These are phyloP conservation scores for Riparia riparia DNA, from an alignment of 2,113 vertebrate genomes.

Conservation along the genomic window DNA sequence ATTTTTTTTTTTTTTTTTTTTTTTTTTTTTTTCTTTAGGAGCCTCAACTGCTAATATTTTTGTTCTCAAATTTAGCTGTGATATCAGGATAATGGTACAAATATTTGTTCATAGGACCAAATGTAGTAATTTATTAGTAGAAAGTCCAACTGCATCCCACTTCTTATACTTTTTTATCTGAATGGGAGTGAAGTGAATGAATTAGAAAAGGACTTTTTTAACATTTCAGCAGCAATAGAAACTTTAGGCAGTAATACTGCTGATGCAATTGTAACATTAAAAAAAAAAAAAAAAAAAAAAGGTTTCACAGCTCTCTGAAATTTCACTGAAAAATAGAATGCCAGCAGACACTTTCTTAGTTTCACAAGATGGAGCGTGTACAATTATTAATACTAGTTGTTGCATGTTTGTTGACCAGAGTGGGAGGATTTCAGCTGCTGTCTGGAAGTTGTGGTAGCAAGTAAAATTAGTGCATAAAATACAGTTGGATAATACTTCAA, in stretches of 20 bases:
- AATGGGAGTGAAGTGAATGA: not conserved
- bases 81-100: not conserved
- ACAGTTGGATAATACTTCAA: not conserved
- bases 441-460: not conserved
- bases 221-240: not conserved
- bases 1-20: not conserved
- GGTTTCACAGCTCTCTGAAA: not conserved
- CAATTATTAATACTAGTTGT: not conserved
- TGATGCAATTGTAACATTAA: not conserved
- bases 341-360: not conserved
- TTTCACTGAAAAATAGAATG: not conserved
- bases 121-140: not conserved
- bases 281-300: not conserved
- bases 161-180: not conserved
- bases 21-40: not conserved
- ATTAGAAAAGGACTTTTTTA: not conserved
- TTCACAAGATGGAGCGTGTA: not conserved
- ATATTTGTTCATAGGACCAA: not conserved
- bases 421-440: not conserved
- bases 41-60: not conserved
- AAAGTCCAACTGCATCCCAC: fast-evolving
- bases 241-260: not conserved
- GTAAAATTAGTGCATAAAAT: not conserved
- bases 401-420: not conserved
- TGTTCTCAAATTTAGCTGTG: not conserved